A percentile compares a stretch with the other conserved stretches of the same genome.
These are phyloP conservation scores for Pangasius sanitwongsei DNA, from an alignment of 2,797 vertebrate species.

Conservation along the genomic window DNA sequence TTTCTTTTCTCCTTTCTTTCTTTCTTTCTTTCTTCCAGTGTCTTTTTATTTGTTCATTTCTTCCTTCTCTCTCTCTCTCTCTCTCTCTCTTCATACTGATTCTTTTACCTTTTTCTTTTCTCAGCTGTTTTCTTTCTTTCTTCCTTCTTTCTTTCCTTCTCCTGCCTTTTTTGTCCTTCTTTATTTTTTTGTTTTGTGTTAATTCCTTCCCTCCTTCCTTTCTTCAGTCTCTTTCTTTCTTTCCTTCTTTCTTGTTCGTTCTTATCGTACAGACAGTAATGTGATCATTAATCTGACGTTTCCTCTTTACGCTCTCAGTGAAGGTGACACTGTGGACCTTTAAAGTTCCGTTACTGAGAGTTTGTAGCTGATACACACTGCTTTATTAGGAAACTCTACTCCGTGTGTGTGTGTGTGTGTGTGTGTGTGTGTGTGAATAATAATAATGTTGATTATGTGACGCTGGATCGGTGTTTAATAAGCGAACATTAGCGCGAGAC, in stretches of 20 bases:
- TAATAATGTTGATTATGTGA: not conserved
- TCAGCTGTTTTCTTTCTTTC: too few species aligned
- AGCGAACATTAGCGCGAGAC: not conserved
- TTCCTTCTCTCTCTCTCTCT: not conserved
- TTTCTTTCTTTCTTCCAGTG: too few species aligned
- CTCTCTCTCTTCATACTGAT: not conserved
- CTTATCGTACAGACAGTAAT: not conserved
- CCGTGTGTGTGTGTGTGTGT: slow-evolving; percentile 6
- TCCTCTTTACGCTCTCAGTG: not conserved
- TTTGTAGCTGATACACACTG: too few species aligned
- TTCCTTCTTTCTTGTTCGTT: not conserved
- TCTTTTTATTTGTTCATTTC: too few species aligned
- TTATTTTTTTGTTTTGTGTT: too few species aligned
- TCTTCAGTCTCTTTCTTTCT: not conserved
- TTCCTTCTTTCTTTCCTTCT: not conserved
- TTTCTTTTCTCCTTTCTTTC: too few species aligned
- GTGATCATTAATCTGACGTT: not conserved
- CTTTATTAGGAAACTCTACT: not conserved
- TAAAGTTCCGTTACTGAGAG: not conserved
- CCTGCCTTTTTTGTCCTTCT: not conserved
- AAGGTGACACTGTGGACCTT: not conserved
- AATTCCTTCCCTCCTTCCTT: too few species aligned
- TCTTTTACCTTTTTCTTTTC: too few species aligned
- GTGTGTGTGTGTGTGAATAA: not conserved
- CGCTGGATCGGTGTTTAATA: not conserved